Percentiles rank a stretch among this genome's conserved stretches.
These are phyloP conservation scores for Tonatia bakeri DNA, from an alignment of 2,113 vertebrate species.

Conservation along the genomic window DNA sequence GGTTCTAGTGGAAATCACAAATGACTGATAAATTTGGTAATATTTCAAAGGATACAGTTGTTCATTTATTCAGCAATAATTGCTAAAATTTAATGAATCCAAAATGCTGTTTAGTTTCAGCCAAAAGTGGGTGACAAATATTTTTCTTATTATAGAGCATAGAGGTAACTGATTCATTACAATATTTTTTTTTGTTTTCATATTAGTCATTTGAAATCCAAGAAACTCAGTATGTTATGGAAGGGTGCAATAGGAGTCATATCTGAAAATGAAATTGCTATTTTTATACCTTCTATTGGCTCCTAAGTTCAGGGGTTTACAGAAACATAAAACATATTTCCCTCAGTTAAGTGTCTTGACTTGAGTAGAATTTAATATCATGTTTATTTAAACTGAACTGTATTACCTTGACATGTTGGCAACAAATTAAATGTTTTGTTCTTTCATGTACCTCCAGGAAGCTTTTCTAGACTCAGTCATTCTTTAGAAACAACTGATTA, in stretches of 20 bases:
- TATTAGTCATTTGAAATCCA: not conserved
- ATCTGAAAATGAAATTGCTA: conserved; percentile 32
- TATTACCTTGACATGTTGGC: not conserved
- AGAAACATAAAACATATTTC: not conserved
- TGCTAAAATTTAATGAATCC: not conserved
- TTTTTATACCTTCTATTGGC: not conserved
- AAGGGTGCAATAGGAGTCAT: not conserved
- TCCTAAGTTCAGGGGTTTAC: conserved; percentile 19
- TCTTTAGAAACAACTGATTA: not conserved
- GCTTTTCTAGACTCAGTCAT: not conserved
- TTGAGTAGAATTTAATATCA: not conserved
- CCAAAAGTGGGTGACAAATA: not conserved
- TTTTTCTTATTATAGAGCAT: conserved; percentile 14
- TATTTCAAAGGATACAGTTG: conserved; percentile 30
- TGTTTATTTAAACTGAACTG: not conserved
- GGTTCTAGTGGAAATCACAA: conserved; percentile 4
- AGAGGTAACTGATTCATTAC: not conserved
- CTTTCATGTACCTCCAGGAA: not conserved
- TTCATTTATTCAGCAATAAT: not conserved
- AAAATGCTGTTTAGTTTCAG: conserved; percentile 2
- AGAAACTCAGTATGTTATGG: not conserved
- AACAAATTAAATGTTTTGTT: conserved; percentile 12
- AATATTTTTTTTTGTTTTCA: conserved; percentile 12
- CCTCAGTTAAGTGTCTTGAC: not conserved
- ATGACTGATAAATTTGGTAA: not conserved